Conservation (phyloP, 2,797 vertebrate species). For the Molossus alvarezi region DNA sequence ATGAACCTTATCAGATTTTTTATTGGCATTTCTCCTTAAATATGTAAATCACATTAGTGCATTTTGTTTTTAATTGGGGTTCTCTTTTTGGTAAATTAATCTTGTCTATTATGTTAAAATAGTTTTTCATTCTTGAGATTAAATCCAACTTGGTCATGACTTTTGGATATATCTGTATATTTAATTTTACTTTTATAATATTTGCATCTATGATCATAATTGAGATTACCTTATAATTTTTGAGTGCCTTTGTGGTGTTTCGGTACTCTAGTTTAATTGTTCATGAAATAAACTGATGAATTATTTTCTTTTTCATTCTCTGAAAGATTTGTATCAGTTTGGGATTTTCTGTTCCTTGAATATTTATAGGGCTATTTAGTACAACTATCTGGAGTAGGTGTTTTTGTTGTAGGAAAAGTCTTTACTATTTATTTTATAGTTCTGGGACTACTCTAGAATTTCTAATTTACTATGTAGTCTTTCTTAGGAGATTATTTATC, state of each 20-base stretch:
- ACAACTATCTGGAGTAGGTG: neutral
- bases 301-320: neutral
- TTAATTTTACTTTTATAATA: neutral
- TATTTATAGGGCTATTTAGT: neutral
- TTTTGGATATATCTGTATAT: neutral
- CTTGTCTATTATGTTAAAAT: neutral
- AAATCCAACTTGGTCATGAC: neutral
- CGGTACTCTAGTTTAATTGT: neutral
- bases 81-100: neutral
- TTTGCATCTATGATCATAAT: neutral
- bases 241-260: neutral
- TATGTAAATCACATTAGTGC: neutral
- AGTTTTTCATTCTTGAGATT: neutral
- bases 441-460: neutral
- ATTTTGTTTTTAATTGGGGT: neutral
- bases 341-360: neutral
- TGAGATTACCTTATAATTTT: neutral
- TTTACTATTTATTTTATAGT: conserved; percentile 3
- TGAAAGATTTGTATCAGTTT: neutral
- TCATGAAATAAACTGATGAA: neutral
- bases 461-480: neutral
- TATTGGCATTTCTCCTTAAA: neutral
- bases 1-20: neutral
- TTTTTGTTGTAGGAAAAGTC: neutral
- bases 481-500: neutral